A percentile compares a stretch with the other conserved stretches of the same genome.
phyloP scores from a whole-genome alignment of 2,113 vertebrate genomes.

The Phyllostomus discolor region DNA sequence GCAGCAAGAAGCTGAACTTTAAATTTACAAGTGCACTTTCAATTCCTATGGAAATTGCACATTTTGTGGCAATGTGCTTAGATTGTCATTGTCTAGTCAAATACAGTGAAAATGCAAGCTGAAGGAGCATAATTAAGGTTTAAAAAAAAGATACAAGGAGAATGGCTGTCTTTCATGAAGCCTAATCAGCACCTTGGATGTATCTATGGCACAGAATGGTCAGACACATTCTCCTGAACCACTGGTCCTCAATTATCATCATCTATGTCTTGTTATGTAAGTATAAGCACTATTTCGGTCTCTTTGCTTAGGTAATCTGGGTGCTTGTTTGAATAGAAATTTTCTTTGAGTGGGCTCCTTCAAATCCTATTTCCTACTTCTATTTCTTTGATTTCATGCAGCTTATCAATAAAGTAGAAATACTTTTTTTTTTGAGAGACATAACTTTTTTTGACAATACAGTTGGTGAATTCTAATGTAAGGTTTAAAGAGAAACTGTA shows the following conservation, averaged over 20 bases:
- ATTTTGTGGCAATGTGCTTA: slow-evolving; percentile 81
- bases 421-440: not conserved
- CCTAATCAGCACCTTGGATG: slow-evolving; percentile 77
- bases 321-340: slow-evolving; percentile 62
- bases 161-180: slow-evolving; percentile 73
- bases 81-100: slow-evolving; percentile 77
- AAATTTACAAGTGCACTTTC: slow-evolving; percentile 72
- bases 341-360: slow-evolving; percentile 38
- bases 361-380: slow-evolving; percentile 40
- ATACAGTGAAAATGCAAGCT: slow-evolving; percentile 75
- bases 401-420: slow-evolving; percentile 56
- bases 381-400: slow-evolving; percentile 57
- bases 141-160: slow-evolving; percentile 74
- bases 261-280: slow-evolving; percentile 75
- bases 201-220: slow-evolving; percentile 71
- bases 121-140: slow-evolving; percentile 80
- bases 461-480: slow-evolving; percentile 37
- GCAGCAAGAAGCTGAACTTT: slow-evolving; percentile 77
- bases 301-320: slow-evolving; percentile 55
- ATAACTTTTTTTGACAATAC: not conserved
- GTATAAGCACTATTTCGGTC: slow-evolving; percentile 54
- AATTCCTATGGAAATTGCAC: slow-evolving; percentile 79
- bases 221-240: slow-evolving; percentile 73
- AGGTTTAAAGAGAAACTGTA: not conserved
- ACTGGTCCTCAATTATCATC: slow-evolving; percentile 79